Percentiles rank a stretch among this genome's conserved stretches.
phyloP scores from a whole-genome alignment of 2,113 vertebrate genomes.

The Trochalopteron elliotii region DNA sequence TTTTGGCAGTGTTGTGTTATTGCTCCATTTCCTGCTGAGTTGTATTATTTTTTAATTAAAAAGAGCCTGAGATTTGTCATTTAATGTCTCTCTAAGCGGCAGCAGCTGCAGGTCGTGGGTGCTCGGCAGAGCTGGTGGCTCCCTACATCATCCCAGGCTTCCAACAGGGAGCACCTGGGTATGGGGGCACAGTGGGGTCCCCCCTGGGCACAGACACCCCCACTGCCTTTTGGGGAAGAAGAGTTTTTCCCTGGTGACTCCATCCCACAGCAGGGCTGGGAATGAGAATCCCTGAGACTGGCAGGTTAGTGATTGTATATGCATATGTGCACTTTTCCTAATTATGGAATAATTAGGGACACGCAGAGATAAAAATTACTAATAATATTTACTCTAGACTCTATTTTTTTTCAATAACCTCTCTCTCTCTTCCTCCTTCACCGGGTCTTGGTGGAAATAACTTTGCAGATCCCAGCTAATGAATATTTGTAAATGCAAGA shows the following conservation, averaged over 20 bases:
- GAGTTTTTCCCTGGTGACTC: background rate
- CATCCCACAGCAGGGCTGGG: background rate
- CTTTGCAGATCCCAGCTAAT: slow-evolving; percentile 50
- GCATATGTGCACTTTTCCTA: slow-evolving; percentile 11
- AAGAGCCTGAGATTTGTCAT: background rate
- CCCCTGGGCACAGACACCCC: background rate
- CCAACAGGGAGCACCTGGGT: background rate
- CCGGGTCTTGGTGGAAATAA: background rate
- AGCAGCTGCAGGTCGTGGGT: fast-evolving
- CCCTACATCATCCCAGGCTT: fast-evolving
- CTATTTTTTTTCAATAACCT: background rate
- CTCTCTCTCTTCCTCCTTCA: background rate
- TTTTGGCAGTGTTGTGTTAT: background rate
- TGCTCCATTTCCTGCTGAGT: background rate
- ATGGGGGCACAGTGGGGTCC: fast-evolving
- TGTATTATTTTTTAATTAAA: background rate
- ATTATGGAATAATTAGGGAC: slow-evolving; percentile 28
- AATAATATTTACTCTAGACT: slow-evolving; percentile 43
- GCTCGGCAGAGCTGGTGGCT: background rate
- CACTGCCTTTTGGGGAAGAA: fast-evolving
- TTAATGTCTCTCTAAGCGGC: background rate
- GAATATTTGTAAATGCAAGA: slow-evolving; percentile 58
- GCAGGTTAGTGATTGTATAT: slow-evolving; percentile 25
- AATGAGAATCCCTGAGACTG: background rate
- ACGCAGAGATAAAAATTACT: slow-evolving; percentile 42